Base-by-base conservation (phyloP, 2,113 vertebrate genomes). In the Catagonus wagneri region DNA sequence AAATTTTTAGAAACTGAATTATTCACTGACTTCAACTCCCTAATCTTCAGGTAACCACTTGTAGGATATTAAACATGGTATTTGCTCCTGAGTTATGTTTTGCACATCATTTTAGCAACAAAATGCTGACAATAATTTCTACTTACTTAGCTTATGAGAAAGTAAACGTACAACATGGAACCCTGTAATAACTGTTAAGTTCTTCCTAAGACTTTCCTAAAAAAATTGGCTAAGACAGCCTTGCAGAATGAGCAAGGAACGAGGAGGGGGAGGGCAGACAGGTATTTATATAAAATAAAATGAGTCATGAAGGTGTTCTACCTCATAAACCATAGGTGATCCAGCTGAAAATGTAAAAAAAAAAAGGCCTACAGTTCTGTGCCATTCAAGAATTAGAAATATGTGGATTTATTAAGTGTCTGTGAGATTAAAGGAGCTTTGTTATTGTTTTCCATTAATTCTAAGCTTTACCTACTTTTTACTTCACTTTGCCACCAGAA, bases 401-500 rank as follows among this genome's bases (percentile, higher is more conserved):
- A 61, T n/a, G 12, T 23, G 19, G 52, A n/a, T 44, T 80, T 65
- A 54, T 60, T 32, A 36, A 20, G 9, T 58, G 23, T 92, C 22
- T 11, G 68, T 52, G 7, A 29, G 74, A 80, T 52, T 20, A 65
- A 94, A 19, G 22, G 8, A 83, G 25, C 52, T 88, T 91, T 65
- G 39, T 44, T 52, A 81, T 3, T 50, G 25, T 93, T 12, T 72
- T 66, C 16, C 6, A 14, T 71, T 76, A 65, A 71, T 83, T 66
- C 23, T 84, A 65, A 74, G 12, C 23, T 68, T 87, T 90, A 74
- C 56, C 29, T 84, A 27, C 32, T 52, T 87, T 83, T 34, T 76
- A 56, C 23, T 87, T 61, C 75, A 69, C 71, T 91, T 92, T 93
- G 65, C 11, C 54, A 81, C 14, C n/a, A 88, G 65, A 95, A 78